Evolutionary conservation across 1,140 invertebrate genomes (phyloP).

Genomic region (Drosophila azteca): DNA sequence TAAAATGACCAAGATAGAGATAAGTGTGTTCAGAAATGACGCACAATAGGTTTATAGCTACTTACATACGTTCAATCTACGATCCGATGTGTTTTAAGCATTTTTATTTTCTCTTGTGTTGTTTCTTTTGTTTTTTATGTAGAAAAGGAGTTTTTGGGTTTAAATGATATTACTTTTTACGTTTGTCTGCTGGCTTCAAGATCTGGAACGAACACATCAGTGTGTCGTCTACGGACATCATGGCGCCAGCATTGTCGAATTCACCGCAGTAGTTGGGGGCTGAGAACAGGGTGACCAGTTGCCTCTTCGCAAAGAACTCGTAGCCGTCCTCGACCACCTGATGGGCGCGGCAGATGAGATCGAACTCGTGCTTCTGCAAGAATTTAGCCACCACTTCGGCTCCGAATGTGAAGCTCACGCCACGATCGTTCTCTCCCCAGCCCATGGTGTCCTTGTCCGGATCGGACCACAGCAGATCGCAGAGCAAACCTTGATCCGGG

Average conservation of each 20-base stretch:
- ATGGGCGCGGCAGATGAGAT: constrained; percentile 98
- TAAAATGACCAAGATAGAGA: constrained; percentile 66
- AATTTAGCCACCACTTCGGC: constrained; percentile 97
- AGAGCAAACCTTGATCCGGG: constrained; percentile 95
- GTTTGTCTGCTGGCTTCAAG: constrained; percentile 99
- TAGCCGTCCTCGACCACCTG: constrained; percentile 99
- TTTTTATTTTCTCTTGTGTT: constrained; percentile 58
- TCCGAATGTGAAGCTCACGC: constrained; percentile 98
- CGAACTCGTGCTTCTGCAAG: constrained; percentile 96
- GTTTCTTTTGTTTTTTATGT: constrained; percentile 47
- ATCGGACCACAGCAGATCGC: constrained; percentile 99
- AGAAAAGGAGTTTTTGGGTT: constrained; percentile 88
- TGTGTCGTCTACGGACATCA: constrained; percentile 99
- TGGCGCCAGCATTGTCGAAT: constrained; percentile 98
- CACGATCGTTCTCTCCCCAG: constrained; percentile 98
- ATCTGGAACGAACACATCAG: constrained; percentile 99
- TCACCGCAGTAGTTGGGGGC: constrained; percentile 99
- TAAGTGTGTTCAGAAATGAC: constrained; percentile 46
- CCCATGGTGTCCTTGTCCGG: constrained; percentile 96
- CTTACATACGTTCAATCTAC: constrained; percentile 60
- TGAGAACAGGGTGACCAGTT: constrained; percentile 98
- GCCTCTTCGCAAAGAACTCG: constrained; percentile 99
- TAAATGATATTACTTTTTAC: constrained; percentile 97
- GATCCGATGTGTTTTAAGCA: constrained; percentile 53
- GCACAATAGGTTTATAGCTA: constrained; percentile 36